Conservation (phyloP, 2,113 vertebrate genomes). For the Pelodiscus sinensis region DNA sequence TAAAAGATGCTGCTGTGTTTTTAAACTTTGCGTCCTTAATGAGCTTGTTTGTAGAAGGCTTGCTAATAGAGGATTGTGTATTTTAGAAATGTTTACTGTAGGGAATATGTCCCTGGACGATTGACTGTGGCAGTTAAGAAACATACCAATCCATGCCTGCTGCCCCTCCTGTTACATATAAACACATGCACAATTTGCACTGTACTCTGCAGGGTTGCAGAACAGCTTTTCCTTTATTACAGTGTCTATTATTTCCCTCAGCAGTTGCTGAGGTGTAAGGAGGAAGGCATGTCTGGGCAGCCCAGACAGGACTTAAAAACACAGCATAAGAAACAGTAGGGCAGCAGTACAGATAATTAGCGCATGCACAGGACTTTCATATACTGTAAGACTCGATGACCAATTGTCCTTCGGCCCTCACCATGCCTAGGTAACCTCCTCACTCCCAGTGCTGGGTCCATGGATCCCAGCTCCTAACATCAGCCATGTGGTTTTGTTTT, state of each 20-base stretch:
- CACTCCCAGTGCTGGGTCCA: background rate
- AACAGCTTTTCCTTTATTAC: background rate
- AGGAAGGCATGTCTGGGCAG: conserved; percentile 35
- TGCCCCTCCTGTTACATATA: background rate
- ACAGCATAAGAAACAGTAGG: background rate
- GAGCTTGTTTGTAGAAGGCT: background rate
- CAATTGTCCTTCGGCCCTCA: background rate
- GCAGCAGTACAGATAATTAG: background rate
- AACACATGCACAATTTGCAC: rapidly evolving
- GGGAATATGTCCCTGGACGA: conserved; percentile 7
- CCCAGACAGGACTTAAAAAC: background rate
- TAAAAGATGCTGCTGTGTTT: background rate
- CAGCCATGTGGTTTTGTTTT: background rate
- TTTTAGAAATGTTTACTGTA: conserved; percentile 13
- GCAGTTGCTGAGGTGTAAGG: background rate
- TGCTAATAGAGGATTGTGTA: background rate
- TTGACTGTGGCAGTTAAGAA: background rate
- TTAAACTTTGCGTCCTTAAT: conserved; percentile 7
- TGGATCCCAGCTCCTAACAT: background rate
- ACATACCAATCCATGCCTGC: rapidly evolving
- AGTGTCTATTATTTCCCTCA: background rate
- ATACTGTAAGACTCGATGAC: background rate
- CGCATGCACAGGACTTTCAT: background rate
- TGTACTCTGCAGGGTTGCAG: background rate
- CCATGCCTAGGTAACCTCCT: background rate